Percentiles rank a stretch among this genome's conserved stretches.
Evolutionary conservation across 2,888 invertebrate genomes (phyloP).

Genomic region (Siphlonurus alternatus): DNA sequence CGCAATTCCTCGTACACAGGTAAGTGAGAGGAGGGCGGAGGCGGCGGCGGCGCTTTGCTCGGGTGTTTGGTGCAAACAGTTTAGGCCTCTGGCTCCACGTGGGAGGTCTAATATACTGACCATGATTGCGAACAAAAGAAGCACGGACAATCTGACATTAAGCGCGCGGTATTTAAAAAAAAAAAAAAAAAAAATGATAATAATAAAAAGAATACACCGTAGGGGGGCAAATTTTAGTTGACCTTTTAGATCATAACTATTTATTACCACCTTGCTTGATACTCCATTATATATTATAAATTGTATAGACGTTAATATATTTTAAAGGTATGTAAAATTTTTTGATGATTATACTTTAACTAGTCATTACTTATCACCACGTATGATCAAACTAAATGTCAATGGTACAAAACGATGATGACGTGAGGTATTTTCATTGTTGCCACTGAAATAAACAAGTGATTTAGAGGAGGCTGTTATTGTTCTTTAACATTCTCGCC

Average conservation of each 20-base stretch:
- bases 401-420: too few relatives aligned
- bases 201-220: background rate
- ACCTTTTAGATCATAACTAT: background rate
- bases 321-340: background rate
- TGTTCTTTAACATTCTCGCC: too few relatives aligned
- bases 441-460: background rate
- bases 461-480: too few relatives aligned
- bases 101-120: background rate
- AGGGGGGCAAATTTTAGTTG: background rate
- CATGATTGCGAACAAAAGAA: background rate
- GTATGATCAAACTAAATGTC: background rate
- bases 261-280: background rate
- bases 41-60: too few relatives aligned
- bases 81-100: background rate
- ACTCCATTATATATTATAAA: background rate
- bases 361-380: background rate
- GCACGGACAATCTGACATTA: background rate
- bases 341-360: background rate
- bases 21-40: background rate
- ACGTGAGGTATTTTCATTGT: background rate
- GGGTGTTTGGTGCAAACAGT: background rate
- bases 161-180: background rate
- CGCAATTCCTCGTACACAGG: too few relatives aligned
- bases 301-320: background rate
- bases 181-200: background rate